These are phyloP conservation scores for Halcyon malimbica DNA, from an alignment of 2,113 vertebrate species.

Conservation along the genomic window DNA sequence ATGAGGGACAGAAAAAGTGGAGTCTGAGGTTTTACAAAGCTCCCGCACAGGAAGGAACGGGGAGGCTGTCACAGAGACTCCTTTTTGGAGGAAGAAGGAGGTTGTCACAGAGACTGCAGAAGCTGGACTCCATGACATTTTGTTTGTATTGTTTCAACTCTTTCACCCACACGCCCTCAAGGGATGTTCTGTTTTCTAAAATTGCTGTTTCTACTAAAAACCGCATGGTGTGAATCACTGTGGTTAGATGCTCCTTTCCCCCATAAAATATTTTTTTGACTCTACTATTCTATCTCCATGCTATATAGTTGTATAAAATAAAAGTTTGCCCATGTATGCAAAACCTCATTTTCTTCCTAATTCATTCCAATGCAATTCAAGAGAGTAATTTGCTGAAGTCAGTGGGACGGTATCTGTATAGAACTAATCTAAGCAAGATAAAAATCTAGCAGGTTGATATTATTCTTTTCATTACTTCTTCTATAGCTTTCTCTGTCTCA, in stretches of 20 bases:
- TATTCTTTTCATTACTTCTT: neutral
- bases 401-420: neutral
- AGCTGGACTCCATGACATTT: neutral
- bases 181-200: neutral
- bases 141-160: constrained; percentile 9
- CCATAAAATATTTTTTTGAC: neutral
- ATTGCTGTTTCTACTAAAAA: constrained; percentile 8
- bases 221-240: neutral
- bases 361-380: neutral
- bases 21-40: constrained; percentile 16
- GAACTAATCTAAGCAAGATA: neutral
- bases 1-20: neutral
- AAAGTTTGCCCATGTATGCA: neutral
- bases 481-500: neutral
- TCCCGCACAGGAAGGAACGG: neutral
- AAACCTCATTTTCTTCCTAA: neutral
- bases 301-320: neutral
- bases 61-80: neutral
- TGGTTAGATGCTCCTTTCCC: neutral
- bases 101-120: neutral
- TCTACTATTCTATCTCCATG: neutral
- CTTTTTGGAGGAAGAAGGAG: neutral
- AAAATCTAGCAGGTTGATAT: neutral
- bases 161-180: neutral
- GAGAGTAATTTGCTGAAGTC: neutral